Evolutionary conservation across 1,140 invertebrate genomes (phyloP).

Genomic region (Tetramorium alpestre): DNA sequence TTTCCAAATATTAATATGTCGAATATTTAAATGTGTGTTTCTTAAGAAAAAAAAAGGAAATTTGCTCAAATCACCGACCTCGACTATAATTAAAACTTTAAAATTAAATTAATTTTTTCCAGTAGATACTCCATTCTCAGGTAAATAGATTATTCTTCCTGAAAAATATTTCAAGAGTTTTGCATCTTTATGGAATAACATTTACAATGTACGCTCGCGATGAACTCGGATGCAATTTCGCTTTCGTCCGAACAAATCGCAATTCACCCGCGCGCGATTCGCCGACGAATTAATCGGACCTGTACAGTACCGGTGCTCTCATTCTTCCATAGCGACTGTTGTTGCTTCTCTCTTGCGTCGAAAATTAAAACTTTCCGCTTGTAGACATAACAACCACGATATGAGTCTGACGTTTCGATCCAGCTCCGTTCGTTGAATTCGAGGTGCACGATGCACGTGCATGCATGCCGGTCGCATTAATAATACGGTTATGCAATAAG

Average conservation of each 20-base stretch:
- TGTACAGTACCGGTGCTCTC: conserved; percentile 5
- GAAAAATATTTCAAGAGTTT: neutral
- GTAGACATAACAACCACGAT: conserved; percentile 66
- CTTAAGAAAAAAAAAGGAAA: neutral
- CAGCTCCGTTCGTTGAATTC: conserved; percentile 46
- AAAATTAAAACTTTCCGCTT: conserved; percentile 59
- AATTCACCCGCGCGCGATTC: conserved; percentile 8
- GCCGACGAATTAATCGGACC: conserved; percentile 27
- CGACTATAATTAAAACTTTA: neutral
- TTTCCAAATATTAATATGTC: neutral
- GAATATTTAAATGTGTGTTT: neutral
- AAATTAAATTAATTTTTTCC: neutral
- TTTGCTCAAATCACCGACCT: neutral
- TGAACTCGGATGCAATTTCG: neutral
- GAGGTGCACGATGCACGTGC: conserved; percentile 34
- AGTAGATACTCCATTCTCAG: neutral
- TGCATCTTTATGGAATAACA: neutral
- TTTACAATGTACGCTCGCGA: neutral
- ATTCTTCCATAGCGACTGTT: conserved; percentile 5
- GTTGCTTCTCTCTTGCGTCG: conserved; percentile 16
- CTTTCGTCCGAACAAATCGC: conserved; percentile 15
- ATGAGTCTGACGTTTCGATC: conserved; percentile 44
- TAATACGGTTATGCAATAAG: conserved; percentile 70
- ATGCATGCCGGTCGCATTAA: conserved; percentile 60
- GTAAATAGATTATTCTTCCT: neutral